phyloP scores from a whole-genome alignment of 1,140 invertebrate genomes.

The Neuroterus valhalla region DNA sequence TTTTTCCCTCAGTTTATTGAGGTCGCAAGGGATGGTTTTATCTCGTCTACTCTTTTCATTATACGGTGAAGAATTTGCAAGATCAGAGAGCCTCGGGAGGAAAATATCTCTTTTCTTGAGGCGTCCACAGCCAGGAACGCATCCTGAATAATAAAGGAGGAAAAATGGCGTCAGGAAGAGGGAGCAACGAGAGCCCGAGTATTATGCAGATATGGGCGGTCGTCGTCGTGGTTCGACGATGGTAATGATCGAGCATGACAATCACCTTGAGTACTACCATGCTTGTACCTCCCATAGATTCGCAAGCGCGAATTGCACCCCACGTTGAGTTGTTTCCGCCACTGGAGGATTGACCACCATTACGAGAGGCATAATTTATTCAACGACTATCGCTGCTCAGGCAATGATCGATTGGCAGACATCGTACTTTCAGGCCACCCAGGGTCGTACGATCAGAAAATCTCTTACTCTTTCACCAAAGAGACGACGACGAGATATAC shows the following conservation, averaged over 20 bases:
- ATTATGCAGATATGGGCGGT: constrained; percentile 53
- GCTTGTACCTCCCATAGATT: constrained; percentile 38
- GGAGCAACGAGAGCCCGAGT: constrained; percentile 44
- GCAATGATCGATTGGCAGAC: constrained; percentile 56
- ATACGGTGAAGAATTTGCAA: constrained; percentile 7
- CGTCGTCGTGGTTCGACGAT: constrained; percentile 50
- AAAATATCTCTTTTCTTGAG: constrained; percentile 30
- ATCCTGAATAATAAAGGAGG: constrained; percentile 50
- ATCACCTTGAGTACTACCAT: constrained; percentile 46
- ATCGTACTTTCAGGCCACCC: constrained; percentile 20
- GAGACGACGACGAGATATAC: background rate
- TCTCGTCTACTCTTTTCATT: background rate
- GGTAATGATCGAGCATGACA: constrained; percentile 59
- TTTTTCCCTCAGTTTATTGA: no score
- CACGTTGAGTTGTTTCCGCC: constrained; percentile 50
- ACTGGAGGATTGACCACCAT: constrained; percentile 55
- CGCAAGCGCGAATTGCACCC: constrained; percentile 40
- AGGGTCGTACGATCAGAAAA: constrained; percentile 9
- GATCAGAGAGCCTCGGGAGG: constrained; percentile 7
- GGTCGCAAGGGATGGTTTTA: background rate
- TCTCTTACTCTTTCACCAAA: constrained; percentile 14
- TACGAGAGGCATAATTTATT: constrained; percentile 65
- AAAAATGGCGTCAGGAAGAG: constrained; percentile 54
- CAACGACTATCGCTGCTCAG: constrained; percentile 57
- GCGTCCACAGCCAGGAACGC: constrained; percentile 41